A percentile compares a stretch with the other conserved stretches of the same genome.
Evolutionary conservation across 2,113 vertebrate species (phyloP).

Genomic region (Psilopogon haemacephalus): DNA sequence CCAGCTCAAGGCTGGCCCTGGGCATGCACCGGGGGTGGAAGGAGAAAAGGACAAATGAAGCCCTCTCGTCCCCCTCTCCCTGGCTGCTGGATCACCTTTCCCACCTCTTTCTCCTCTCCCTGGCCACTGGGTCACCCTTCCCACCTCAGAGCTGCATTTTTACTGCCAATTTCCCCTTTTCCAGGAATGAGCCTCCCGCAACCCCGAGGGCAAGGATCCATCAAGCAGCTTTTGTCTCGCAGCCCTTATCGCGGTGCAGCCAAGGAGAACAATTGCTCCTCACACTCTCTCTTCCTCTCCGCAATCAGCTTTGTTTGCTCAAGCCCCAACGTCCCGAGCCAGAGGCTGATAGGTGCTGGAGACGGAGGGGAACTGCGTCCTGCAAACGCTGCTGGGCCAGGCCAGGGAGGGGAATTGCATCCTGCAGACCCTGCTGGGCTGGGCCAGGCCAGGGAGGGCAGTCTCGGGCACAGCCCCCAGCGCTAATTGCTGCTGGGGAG

Average conservation of each 20-base stretch:
- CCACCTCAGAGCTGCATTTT: neutral
- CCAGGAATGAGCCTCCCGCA: neutral
- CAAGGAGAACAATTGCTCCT: constrained; percentile 14
- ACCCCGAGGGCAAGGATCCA: neutral
- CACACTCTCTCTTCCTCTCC: constrained; percentile 13
- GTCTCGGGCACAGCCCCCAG: neutral
- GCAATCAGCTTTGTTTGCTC: constrained; percentile 46
- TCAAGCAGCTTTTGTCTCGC: constrained; percentile 11
- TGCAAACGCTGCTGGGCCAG: neutral
- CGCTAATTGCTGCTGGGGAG: neutral
- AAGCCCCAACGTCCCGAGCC: neutral
- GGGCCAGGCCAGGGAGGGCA: neutral
- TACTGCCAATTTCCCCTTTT: neutral
- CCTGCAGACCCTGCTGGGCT: neutral
- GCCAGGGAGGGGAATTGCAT: neutral
- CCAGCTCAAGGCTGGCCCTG: neutral
- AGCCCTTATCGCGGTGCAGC: constrained; percentile 38
- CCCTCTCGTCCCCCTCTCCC: neutral
- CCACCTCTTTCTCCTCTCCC: neutral
- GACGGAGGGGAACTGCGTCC: neutral
- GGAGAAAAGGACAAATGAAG: neutral
- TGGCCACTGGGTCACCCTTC: neutral
- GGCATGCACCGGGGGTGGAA: neutral
- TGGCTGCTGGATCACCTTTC: too few relatives aligned
- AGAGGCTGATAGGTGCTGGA: neutral